phyloP scores from a whole-genome alignment of 2,888 invertebrate genomes.

The Calameuta filiformis region DNA sequence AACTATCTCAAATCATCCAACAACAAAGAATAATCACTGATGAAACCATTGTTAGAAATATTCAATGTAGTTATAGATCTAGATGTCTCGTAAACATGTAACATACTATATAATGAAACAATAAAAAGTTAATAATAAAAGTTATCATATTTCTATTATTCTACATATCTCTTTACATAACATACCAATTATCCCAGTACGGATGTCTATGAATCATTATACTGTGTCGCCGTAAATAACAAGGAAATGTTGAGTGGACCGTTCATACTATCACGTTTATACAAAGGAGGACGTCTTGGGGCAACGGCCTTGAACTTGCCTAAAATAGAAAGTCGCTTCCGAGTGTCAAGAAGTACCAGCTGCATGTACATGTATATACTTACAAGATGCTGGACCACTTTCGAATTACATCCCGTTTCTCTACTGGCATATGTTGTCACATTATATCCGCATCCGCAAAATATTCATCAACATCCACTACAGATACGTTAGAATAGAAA shows the following conservation, averaged over 20 bases:
- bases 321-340: conserved; percentile 35
- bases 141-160: not conserved
- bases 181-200: not conserved
- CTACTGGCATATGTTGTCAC: not conserved
- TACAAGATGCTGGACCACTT: conserved; percentile 30
- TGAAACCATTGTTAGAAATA: not conserved
- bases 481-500: not conserved
- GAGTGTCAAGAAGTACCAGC: conserved; percentile 12
- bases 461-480: conserved; percentile 14
- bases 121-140: not conserved
- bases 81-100: not conserved
- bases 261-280: not conserved
- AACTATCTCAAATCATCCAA: not conserved
- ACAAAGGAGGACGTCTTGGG: not conserved
- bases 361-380: not conserved
- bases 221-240: not conserved
- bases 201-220: not conserved
- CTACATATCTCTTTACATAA: not conserved
- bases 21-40: not conserved
- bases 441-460: conserved; percentile 13
- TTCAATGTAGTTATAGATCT: not conserved
- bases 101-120: not conserved
- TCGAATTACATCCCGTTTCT: conserved; percentile 21
- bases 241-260: not conserved
- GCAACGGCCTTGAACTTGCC: conserved; percentile 39